Evolutionary conservation across 2,888 invertebrate species (phyloP).

Genomic region (Parnassius glacialis): DNA sequence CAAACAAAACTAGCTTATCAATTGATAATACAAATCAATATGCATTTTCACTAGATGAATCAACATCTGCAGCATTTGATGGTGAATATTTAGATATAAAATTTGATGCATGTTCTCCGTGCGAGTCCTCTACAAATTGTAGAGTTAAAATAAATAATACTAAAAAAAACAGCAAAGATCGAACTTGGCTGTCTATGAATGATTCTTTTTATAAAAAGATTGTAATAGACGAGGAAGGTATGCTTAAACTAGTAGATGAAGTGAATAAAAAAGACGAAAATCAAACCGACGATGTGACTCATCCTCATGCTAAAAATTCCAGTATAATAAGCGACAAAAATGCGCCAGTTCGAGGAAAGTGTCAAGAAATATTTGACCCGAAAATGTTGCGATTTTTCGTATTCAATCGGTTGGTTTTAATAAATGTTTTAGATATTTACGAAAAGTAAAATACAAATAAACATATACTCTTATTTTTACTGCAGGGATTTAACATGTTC

Average conservation of each 20-base stretch:
- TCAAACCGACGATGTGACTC: constrained; percentile 29
- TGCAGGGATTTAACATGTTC: constrained; percentile 61
- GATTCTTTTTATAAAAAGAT: constrained; percentile 63
- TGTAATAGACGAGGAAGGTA: constrained; percentile 60
- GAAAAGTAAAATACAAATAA: background rate
- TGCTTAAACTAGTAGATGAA: constrained; percentile 48
- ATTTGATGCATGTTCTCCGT: constrained; percentile 58
- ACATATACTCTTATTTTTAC: constrained; percentile 12
- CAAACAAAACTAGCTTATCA: constrained; percentile 52
- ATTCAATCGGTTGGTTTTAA: constrained; percentile 54
- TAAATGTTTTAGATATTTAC: background rate
- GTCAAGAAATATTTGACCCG: constrained; percentile 54
- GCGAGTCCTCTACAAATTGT: constrained; percentile 53
- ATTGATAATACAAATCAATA: constrained; percentile 52
- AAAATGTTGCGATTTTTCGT: constrained; percentile 60
- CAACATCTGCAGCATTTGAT: constrained; percentile 58
- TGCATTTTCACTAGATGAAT: constrained; percentile 52
- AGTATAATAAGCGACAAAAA: background rate
- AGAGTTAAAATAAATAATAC: constrained; percentile 45
- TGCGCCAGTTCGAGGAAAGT: constrained; percentile 47
- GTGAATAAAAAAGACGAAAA: constrained; percentile 33
- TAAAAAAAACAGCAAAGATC: constrained; percentile 39
- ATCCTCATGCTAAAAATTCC: background rate
- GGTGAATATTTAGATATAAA: constrained; percentile 53
- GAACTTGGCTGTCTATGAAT: constrained; percentile 60